These are phyloP conservation scores for Chlorodrepanis virens DNA, from an alignment of 2,113 vertebrate genomes.

Conservation along the genomic window DNA sequence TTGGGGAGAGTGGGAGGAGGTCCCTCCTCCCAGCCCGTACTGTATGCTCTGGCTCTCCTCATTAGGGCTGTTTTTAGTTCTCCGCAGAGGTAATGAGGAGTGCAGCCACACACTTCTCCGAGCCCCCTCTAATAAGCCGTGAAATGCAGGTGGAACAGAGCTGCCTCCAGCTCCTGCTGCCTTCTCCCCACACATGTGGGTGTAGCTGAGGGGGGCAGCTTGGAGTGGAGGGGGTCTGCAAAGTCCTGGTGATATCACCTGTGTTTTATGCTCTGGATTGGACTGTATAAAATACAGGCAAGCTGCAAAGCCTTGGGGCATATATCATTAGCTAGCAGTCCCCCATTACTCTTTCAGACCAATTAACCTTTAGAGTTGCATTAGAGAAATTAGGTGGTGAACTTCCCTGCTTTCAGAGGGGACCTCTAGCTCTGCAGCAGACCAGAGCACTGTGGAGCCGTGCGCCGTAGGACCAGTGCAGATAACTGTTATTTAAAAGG, in stretches of 20 bases:
- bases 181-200: slow-evolving; percentile 73
- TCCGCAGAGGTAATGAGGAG: slow-evolving; percentile 79
- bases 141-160: slow-evolving; percentile 81
- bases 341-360: slow-evolving; percentile 68
- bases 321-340: slow-evolving; percentile 60
- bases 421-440: slow-evolving; percentile 24
- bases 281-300: slow-evolving; percentile 33
- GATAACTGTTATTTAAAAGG: slow-evolving; percentile 58
- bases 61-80: slow-evolving; percentile 87
- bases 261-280: background rate
- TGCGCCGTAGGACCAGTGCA: background rate
- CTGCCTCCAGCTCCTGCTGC: slow-evolving; percentile 71
- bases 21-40: slow-evolving; percentile 64
- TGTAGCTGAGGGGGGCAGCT: background rate
- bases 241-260: slow-evolving; percentile 19
- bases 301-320: slow-evolving; percentile 48
- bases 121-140: slow-evolving; percentile 84
- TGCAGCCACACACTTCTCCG: slow-evolving; percentile 76
- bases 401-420: slow-evolving; percentile 63
- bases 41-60: slow-evolving; percentile 71
- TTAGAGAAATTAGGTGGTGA: slow-evolving; percentile 75
- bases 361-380: slow-evolving; percentile 78
- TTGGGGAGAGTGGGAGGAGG: slow-evolving; percentile 73
- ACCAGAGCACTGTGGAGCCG: background rate
- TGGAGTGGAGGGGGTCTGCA: background rate